Conservation (phyloP, 2,797 vertebrate species). For the Sparidentex hasta region DNA sequence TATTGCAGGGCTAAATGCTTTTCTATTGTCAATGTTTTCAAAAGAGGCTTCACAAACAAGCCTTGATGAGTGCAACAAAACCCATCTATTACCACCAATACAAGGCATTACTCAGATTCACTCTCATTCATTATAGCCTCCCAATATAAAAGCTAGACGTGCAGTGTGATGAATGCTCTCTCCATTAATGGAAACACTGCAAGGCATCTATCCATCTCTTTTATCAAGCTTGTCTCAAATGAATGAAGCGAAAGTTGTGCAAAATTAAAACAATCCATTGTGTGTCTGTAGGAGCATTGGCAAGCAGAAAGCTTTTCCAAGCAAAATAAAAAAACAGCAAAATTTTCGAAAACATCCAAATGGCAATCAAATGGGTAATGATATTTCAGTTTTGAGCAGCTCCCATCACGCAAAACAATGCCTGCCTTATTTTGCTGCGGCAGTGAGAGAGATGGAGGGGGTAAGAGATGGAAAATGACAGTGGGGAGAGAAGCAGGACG, state of each 20-base stretch:
- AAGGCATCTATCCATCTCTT: conserved; percentile 86
- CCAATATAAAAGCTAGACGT: conserved; percentile 83
- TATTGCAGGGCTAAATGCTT: conserved; percentile 79
- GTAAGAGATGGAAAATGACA: conserved; percentile 60
- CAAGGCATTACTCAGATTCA: conserved; percentile 84
- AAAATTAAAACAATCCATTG: conserved; percentile 87
- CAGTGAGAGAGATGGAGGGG: conserved; percentile 32
- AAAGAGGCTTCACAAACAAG: conserved; percentile 82
- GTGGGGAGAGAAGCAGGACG: conserved; percentile 36
- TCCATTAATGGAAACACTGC: conserved; percentile 87
- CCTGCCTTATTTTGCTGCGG: conserved; percentile 65
- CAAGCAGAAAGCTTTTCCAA: conserved; percentile 49
- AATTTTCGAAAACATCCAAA: conserved; percentile 66
- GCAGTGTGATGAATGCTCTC: conserved; percentile 85
- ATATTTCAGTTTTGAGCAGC: conserved; percentile 68
- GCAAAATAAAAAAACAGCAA: conserved; percentile 19
- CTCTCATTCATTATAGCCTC: conserved; percentile 83
- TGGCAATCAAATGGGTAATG: conserved; percentile 70
- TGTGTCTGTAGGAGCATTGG: conserved; percentile 64
- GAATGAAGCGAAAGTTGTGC: conserved; percentile 83
- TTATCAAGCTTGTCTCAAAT: conserved; percentile 85
- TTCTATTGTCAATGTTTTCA: conserved; percentile 82
- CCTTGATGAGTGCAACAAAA: conserved; percentile 85
- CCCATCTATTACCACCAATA: conserved; percentile 85
- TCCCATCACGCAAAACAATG: conserved; percentile 67